These are phyloP conservation scores for Schizopygopsis pylzovi DNA, from an alignment of 2,797 vertebrate genomes.

Conservation along the genomic window DNA sequence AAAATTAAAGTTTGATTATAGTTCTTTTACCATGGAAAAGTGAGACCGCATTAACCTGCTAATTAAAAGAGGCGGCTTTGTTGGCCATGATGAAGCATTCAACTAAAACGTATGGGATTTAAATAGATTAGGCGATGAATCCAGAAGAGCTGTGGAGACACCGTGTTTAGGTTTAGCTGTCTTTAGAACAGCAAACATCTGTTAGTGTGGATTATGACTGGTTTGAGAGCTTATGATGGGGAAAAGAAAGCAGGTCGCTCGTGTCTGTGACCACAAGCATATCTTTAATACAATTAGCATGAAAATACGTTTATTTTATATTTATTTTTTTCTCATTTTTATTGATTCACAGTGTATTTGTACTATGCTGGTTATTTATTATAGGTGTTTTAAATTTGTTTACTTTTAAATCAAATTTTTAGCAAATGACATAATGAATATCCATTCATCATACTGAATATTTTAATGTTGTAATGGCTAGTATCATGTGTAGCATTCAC, in stretches of 20 bases:
- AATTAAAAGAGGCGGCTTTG: slow-evolving; percentile 28
- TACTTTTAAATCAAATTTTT: neutral
- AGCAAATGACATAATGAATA: neutral
- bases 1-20: slow-evolving; percentile 45
- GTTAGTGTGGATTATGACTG: slow-evolving; percentile 21
- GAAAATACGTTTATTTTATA: neutral
- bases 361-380: neutral
- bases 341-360: too few species aligned
- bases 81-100: neutral
- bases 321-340: neutral
- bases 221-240: slow-evolving; percentile 7
- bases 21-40: slow-evolving; percentile 42
- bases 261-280: neutral
- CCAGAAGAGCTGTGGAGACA: slow-evolving; percentile 23
- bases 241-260: neutral
- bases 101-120: slow-evolving; percentile 22
- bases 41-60: slow-evolving; percentile 2
- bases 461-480: neutral
- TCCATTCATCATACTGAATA: neutral
- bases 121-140: slow-evolving; percentile 24
- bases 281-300: neutral
- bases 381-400: neutral
- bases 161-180: slow-evolving; percentile 29
- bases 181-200: slow-evolving; percentile 25
- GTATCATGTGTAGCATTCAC: neutral